These are phyloP conservation scores for Drosophila meridiana DNA, from an alignment of 2,888 invertebrate species.

Conservation along the genomic window DNA sequence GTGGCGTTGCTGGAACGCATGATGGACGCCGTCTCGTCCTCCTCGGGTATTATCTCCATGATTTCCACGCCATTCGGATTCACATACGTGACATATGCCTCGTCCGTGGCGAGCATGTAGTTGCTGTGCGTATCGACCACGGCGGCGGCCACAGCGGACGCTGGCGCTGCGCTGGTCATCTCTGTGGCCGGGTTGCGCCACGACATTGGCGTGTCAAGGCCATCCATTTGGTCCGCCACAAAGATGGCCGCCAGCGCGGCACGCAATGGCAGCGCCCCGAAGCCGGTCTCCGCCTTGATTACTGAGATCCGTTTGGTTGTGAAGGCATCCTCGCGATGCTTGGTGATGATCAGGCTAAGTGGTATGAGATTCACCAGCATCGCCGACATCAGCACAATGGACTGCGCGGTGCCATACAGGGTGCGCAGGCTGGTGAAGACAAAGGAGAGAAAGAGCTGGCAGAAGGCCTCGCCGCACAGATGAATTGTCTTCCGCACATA, in stretches of 20 bases:
- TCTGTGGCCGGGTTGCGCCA: constrained; percentile 83
- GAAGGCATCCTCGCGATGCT: constrained; percentile 82
- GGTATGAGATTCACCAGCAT: constrained; percentile 84
- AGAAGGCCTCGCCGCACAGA: constrained; percentile 84
- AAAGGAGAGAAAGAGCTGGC: constrained; percentile 84
- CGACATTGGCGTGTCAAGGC: constrained; percentile 74
- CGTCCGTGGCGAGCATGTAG: constrained; percentile 83
- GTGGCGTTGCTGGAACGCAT: constrained; percentile 84
- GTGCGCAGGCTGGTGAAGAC: constrained; percentile 84
- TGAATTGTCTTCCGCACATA: constrained; percentile 84
- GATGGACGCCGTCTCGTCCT: constrained; percentile 83
- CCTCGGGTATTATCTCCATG: constrained; percentile 85
- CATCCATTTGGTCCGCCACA: constrained; percentile 83
- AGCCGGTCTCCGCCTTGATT: constrained; percentile 81
- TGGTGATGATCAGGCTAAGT: constrained; percentile 83
- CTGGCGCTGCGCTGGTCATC: constrained; percentile 44
- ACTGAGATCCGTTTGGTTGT: constrained; percentile 83
- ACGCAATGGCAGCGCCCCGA: constrained; percentile 77
- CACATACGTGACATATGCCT: constrained; percentile 83
- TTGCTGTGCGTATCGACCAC: constrained; percentile 81
- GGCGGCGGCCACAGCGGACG: constrained; percentile 70
- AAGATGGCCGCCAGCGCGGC: constrained; percentile 70
- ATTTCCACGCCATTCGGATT: constrained; percentile 85
- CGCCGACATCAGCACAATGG: constrained; percentile 83
- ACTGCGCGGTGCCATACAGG: constrained; percentile 84